Percentiles rank a stretch among this genome's conserved stretches.
phyloP scores from a whole-genome alignment of 2,888 invertebrate species.

The Metellina segmentata region DNA sequence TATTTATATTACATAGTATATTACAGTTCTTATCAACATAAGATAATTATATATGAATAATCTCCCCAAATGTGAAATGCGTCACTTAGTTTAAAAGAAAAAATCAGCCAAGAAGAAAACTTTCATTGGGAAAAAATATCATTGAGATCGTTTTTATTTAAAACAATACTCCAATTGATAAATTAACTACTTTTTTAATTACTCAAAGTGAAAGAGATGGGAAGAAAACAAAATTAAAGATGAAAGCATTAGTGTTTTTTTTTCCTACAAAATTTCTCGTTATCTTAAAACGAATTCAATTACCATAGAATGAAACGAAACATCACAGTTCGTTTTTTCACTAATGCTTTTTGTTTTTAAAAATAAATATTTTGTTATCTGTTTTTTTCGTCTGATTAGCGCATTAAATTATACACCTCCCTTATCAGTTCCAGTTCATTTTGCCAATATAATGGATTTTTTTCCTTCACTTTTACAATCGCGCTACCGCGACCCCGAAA shows the following conservation, averaged over 20 bases:
- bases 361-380: neutral
- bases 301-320: neutral
- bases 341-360: neutral
- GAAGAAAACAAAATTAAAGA: neutral
- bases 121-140: too few species aligned
- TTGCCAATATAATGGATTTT: neutral
- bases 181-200: neutral
- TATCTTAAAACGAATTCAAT: neutral
- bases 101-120: too few species aligned
- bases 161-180: neutral
- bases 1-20: too few species aligned
- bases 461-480: too few species aligned
- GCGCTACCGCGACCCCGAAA: too few species aligned
- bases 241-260: neutral
- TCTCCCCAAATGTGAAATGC: too few species aligned
- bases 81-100: too few species aligned
- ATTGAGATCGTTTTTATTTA: neutral
- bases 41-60: too few species aligned
- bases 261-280: neutral
- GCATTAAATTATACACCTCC: neutral
- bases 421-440: neutral
- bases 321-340: neutral
- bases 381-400: neutral
- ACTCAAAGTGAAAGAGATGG: neutral
- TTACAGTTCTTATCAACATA: too few species aligned